Percentiles rank a stretch among this genome's conserved stretches.
phyloP scores from a whole-genome alignment of 2,888 invertebrate genomes.

The Andrena marginata region DNA sequence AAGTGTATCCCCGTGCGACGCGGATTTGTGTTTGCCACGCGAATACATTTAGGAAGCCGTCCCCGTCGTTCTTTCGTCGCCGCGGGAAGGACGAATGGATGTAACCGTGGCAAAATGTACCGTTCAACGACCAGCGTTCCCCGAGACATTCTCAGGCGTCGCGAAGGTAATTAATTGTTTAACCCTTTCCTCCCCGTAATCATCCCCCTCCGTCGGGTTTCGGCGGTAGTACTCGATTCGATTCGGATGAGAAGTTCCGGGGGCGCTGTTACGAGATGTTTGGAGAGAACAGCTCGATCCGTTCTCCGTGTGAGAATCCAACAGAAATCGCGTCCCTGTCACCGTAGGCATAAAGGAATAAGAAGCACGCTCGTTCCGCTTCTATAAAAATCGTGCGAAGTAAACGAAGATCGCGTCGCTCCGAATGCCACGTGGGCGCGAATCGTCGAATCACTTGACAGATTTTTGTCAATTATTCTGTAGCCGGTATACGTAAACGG shows the following conservation, averaged over 20 bases:
- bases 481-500: conserved; percentile 70
- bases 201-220: neutral
- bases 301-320: neutral
- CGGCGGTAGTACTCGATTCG: neutral
- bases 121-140: conserved; percentile 5
- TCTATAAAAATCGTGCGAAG: conserved; percentile 26
- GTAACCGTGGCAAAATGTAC: conserved; percentile 3
- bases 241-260: no score
- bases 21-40: conserved; percentile 51
- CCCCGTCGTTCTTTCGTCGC: conserved; percentile 42
- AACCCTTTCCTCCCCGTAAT: conserved; percentile 5
- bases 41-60: conserved; percentile 50
- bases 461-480: conserved; percentile 81
- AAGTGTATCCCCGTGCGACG: conserved; percentile 40
- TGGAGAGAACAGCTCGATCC: neutral
- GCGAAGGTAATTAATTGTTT: neutral
- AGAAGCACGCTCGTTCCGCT: conserved; percentile 50
- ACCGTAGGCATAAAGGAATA: conserved; percentile 33
- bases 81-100: neutral
- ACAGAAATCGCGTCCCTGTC: conserved; percentile 50
- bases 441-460: conserved; percentile 70
- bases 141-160: neutral
- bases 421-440: neutral
- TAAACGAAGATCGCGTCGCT: neutral
- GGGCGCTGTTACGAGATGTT: no score